phyloP scores from a whole-genome alignment of 2,888 invertebrate species.

The Microctonus aethiopoides region DNA sequence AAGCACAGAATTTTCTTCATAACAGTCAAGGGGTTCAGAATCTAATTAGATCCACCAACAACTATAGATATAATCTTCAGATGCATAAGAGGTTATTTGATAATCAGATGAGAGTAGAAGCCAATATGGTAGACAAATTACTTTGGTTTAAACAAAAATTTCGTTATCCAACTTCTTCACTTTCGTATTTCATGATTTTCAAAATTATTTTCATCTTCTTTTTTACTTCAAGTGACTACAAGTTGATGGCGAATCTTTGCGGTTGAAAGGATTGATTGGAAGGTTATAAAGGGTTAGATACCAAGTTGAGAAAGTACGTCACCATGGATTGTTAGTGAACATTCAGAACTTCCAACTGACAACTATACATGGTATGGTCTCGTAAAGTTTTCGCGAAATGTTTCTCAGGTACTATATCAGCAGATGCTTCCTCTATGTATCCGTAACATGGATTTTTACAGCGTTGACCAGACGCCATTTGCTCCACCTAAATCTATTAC shows the following conservation, averaged over 20 bases:
- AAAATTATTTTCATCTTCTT: neutral
- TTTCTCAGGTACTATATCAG: neutral
- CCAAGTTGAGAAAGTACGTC: slow-evolving; percentile 1
- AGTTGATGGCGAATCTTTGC: neutral
- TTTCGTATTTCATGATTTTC: neutral
- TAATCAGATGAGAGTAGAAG: neutral
- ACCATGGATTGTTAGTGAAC: slow-evolving; percentile 56
- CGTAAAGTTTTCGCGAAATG: slow-evolving; percentile 19
- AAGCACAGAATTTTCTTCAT: neutral
- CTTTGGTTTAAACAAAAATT: neutral
- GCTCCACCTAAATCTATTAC: slow-evolving; percentile 7
- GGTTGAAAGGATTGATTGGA: neutral
- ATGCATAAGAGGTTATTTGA: neutral
- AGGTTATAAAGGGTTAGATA: neutral
- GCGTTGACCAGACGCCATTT: slow-evolving; percentile 12
- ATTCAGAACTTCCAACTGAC: slow-evolving; percentile 63
- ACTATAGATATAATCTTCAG: neutral
- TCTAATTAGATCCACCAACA: slow-evolving; percentile 4
- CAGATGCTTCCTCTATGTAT: neutral
- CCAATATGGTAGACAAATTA: neutral
- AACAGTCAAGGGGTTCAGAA: neutral
- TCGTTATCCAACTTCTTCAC: neutral
- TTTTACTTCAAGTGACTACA: neutral
- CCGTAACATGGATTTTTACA: slow-evolving; percentile 6
- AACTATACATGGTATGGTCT: slow-evolving; percentile 48